Evolutionary conservation across 2,113 vertebrate species (phyloP), one percentile per base, ranked within the genome.

Genomic region (Cygnus atratus): DNA sequence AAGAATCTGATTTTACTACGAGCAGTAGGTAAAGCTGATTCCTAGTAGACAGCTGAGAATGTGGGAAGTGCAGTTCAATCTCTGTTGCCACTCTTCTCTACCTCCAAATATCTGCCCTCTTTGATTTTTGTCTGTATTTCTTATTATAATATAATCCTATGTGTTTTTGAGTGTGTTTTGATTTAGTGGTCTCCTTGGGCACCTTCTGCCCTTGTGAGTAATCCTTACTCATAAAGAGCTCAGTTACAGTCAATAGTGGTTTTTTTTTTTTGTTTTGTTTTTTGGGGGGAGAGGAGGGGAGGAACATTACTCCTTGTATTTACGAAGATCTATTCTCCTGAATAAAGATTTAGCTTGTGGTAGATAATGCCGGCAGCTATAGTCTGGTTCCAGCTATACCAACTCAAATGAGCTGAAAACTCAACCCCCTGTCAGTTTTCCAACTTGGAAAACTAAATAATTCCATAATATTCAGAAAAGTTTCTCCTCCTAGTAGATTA

Each of bases 181-280:
- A 91, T 93, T 87, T 89, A 94, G 66, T 61, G 79, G 74, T 82
- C 90, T 87, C 78, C 54, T 63, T 90, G 71, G 71, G 33, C 74
- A 96, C 66, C 74, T 92, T 87, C 81, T 86, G 63, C 55, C 84
- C 77, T 77, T 87, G 41, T 1, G 10, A 91, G 73, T 93, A 93
- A 93, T 95, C 62, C 35, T 79, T 89, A 93, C 88, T 90, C 90
- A 87, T 89, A 85, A 93, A 87, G 62, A 93, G 85, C 55, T 89
- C 92, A 73, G 58, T 94, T 92, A 79, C 54, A 79, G 78, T 62
- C 71, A 89, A 29, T 44, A 61, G 66, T 39, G 48, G 50, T 48
- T 39, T 88, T 75, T 68, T 75, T 68, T 25, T 6, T 44, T 44
- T 44, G 16, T 57, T 68, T 80, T 70, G 92, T 58, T 87, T 63